These are phyloP conservation scores for Myotis lucifugus DNA, from an alignment of 2,113 vertebrate genomes.

Conservation along the genomic window DNA sequence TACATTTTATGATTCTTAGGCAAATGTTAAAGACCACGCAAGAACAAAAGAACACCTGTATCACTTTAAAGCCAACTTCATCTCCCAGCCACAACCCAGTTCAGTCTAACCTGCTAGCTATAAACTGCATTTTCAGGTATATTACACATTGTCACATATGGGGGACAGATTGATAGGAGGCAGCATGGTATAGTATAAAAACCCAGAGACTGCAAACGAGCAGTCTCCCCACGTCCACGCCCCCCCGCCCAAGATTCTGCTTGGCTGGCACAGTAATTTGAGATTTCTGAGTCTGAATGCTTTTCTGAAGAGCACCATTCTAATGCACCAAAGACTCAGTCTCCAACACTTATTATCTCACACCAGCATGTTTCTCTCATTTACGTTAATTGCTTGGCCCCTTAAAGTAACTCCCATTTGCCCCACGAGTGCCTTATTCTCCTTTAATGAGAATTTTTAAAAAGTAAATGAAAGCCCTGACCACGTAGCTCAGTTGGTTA, in stretches of 20 bases:
- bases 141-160: background rate
- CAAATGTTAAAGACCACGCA: constrained; percentile 9
- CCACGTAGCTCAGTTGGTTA: background rate
- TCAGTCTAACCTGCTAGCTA: background rate
- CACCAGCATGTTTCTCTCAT: background rate
- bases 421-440: background rate
- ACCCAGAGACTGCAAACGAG: background rate
- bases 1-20: background rate
- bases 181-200: background rate
- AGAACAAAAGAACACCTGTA: background rate
- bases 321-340: background rate
- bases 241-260: background rate
- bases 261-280: background rate
- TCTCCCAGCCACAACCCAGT: background rate
- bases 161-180: background rate
- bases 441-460: background rate
- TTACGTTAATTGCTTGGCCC: background rate
- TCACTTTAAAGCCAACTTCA: background rate
- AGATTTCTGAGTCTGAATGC: background rate
- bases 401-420: background rate
- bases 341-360: background rate
- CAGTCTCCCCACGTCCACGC: too few species aligned
- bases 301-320: background rate
- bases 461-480: background rate
- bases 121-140: background rate